phyloP scores from a whole-genome alignment of 2,888 invertebrate genomes.

The Polydrusus cervinus region DNA sequence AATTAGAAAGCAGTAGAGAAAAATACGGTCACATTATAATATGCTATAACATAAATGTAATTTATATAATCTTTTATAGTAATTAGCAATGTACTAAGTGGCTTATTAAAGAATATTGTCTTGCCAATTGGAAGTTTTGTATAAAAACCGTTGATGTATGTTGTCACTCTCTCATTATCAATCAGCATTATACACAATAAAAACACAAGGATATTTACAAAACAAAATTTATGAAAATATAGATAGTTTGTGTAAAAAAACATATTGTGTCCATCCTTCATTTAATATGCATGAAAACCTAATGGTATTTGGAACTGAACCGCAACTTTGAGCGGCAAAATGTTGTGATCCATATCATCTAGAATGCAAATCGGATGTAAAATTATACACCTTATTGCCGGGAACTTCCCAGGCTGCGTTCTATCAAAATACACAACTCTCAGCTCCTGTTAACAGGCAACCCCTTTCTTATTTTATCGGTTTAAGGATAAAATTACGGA shows the following conservation, averaged over 20 bases:
- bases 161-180: too few species aligned
- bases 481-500: slow-evolving; percentile 53
- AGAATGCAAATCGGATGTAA: slow-evolving; percentile 71
- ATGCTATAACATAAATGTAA: too few species aligned
- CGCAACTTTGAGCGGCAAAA: slow-evolving; percentile 69
- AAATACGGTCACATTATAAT: too few species aligned
- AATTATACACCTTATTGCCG: slow-evolving; percentile 71
- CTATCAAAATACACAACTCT: slow-evolving; percentile 58
- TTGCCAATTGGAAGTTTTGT: too few species aligned
- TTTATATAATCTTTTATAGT: too few species aligned
- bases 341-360: slow-evolving; percentile 71
- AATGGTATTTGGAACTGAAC: slow-evolving; percentile 70
- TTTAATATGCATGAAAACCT: slow-evolving; percentile 72
- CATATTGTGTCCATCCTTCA: slow-evolving; percentile 64
- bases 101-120: too few species aligned
- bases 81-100: too few species aligned
- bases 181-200: too few species aligned
- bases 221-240: slow-evolving; percentile 12
- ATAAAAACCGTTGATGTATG: too few species aligned
- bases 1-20: too few species aligned
- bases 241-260: slow-evolving; percentile 8
- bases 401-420: slow-evolving; percentile 57
- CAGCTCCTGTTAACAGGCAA: slow-evolving; percentile 55
- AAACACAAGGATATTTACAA: too few species aligned
- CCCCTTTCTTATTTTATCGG: slow-evolving; percentile 46